A percentile compares a stretch with the other conserved stretches of the same genome.
These are phyloP conservation scores for Drosophila merina DNA, from an alignment of 2,888 invertebrate genomes.

Conservation along the genomic window DNA sequence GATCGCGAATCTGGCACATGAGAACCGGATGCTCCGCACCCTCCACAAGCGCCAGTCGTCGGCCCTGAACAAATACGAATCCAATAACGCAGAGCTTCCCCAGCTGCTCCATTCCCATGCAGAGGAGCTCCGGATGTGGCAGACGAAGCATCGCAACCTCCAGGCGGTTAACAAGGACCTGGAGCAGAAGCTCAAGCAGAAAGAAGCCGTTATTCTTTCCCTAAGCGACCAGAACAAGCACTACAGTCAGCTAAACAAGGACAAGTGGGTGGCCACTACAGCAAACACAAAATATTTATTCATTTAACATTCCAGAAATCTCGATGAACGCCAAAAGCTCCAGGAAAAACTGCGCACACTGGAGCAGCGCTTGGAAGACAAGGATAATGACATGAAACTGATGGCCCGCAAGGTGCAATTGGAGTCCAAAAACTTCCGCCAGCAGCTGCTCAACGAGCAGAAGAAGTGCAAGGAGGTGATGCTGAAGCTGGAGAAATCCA, in stretches of 20 bases:
- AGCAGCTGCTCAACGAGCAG: constrained; percentile 89
- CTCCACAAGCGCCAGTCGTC: constrained; percentile 92
- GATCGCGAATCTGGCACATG: constrained; percentile 88
- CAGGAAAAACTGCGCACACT: constrained; percentile 87
- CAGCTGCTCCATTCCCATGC: constrained; percentile 89
- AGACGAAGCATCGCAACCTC: constrained; percentile 88
- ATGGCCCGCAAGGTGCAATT: constrained; percentile 89
- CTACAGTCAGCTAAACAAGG: constrained; percentile 88
- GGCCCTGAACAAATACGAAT: constrained; percentile 90
- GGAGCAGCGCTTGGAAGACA: constrained; percentile 85
- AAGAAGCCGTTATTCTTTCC: constrained; percentile 88
- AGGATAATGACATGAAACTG: constrained; percentile 87
- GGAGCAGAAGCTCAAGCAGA: constrained; percentile 87
- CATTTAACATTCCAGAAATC: constrained; percentile 84
- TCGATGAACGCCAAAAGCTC: constrained; percentile 90
- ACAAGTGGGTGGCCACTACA: constrained; percentile 85
- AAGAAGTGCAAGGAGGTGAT: constrained; percentile 89
- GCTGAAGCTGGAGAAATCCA: constrained; percentile 86
- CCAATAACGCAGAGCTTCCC: constrained; percentile 91
- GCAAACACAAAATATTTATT: background rate
- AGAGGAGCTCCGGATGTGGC: constrained; percentile 90
- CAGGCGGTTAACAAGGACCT: constrained; percentile 87
- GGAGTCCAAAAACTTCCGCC: constrained; percentile 90
- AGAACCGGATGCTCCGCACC: constrained; percentile 90
- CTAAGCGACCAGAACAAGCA: constrained; percentile 89